These are phyloP conservation scores for Drosophila trichaetosa DNA, from an alignment of 2,888 invertebrate species.

Conservation along the genomic window DNA sequence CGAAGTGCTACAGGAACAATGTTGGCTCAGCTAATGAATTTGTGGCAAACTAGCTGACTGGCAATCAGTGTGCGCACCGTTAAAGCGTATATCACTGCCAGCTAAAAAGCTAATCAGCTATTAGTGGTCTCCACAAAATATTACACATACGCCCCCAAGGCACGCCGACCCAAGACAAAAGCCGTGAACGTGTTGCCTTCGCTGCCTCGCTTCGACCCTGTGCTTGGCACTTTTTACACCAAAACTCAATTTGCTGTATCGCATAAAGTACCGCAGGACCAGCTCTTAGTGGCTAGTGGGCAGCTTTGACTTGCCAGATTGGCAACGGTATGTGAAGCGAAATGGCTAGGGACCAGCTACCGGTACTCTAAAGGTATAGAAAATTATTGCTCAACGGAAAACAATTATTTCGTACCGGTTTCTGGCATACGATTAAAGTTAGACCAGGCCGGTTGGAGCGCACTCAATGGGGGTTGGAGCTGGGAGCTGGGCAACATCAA, in stretches of 20 bases:
- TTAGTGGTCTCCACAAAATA: constrained; percentile 56
- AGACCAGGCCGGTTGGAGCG: constrained; percentile 24
- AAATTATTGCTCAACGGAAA: constrained; percentile 79
- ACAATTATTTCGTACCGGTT: constrained; percentile 73
- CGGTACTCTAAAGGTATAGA: constrained; percentile 49
- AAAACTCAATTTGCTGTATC: constrained; percentile 65
- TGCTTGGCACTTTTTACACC: constrained; percentile 58
- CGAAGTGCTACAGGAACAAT: constrained; percentile 19
- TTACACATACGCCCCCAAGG: constrained; percentile 51
- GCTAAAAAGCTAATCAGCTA: constrained; percentile 63
- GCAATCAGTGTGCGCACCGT: constrained; percentile 40
- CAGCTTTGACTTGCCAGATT: constrained; percentile 25
- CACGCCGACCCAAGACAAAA: constrained; percentile 9
- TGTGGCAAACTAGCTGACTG: constrained; percentile 36
- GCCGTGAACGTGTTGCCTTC: neutral
- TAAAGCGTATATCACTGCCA: constrained; percentile 46
- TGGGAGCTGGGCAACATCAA: constrained; percentile 12
- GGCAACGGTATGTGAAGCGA: constrained; percentile 36
- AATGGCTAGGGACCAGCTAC: constrained; percentile 46
- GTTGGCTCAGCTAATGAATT: constrained; percentile 46
- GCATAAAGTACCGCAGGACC: constrained; percentile 29
- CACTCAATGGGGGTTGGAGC: neutral
- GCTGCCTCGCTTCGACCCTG: constrained; percentile 19
- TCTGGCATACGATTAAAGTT: constrained; percentile 61
- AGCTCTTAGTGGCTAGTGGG: constrained; percentile 10